A percentile compares a stretch with the other conserved stretches of the same genome.
These are phyloP conservation scores for Cygnus olor DNA, from an alignment of 2,797 vertebrate genomes.

Conservation along the genomic window DNA sequence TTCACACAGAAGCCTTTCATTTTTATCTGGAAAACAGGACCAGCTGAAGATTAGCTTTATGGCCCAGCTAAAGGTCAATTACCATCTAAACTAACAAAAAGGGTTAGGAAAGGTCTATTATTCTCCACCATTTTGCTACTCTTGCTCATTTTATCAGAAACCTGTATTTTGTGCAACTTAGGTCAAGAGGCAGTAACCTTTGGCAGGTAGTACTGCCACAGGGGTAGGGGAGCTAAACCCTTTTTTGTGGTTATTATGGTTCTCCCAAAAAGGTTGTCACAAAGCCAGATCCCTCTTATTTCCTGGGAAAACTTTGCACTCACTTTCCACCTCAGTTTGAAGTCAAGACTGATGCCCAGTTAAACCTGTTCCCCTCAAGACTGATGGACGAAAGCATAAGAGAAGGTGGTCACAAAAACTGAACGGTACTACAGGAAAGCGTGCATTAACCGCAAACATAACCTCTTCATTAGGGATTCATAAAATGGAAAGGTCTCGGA, in stretches of 20 bases:
- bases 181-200: background rate
- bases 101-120: background rate
- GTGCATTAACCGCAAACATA: background rate
- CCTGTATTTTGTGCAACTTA: background rate
- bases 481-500: background rate
- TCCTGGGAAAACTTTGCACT: background rate
- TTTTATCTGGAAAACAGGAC: background rate
- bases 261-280: background rate
- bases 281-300: background rate
- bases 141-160: background rate
- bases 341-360: background rate
- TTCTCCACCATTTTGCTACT: background rate
- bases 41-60: background rate
- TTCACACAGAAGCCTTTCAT: background rate
- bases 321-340: background rate
- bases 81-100: background rate
- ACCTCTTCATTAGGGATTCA: constrained; percentile 20
- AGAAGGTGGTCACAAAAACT: background rate
- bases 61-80: constrained; percentile 35
- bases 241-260: background rate
- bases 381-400: fast-evolving
- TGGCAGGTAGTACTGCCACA: background rate
- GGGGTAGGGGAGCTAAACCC: background rate
- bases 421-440: background rate
- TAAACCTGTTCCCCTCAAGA: background rate